These are phyloP conservation scores for Argyrosomus regius DNA, from an alignment of 2,797 vertebrate species.

Conservation along the genomic window DNA sequence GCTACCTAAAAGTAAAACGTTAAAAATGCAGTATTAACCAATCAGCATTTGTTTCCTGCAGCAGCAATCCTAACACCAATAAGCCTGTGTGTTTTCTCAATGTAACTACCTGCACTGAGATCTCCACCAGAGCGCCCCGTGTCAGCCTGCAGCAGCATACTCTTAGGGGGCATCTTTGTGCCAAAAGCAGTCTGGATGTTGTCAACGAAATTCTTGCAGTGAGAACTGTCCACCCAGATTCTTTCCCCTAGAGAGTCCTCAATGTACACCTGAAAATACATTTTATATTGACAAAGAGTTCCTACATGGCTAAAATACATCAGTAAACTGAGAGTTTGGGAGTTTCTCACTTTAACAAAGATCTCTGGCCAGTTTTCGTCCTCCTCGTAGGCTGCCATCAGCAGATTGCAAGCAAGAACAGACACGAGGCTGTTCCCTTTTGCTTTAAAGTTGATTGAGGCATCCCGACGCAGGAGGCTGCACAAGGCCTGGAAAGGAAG, in stretches of 20 bases:
- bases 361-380: constrained; percentile 99
- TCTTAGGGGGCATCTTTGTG: constrained; percentile 97
- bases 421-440: constrained; percentile 98
- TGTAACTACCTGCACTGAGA: constrained; percentile 92
- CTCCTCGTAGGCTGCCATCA: constrained; percentile 98
- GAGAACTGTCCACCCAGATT: constrained; percentile 98
- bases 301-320: not conserved
- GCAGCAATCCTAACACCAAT: not conserved
- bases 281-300: not conserved
- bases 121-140: constrained; percentile 90
- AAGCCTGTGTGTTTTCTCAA: not conserved
- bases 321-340: not conserved
- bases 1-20: constrained; percentile 85
- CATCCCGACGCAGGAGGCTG: constrained; percentile 94
- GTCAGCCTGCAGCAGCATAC: constrained; percentile 94
- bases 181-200: constrained; percentile 98
- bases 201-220: constrained; percentile 97
- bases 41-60: constrained; percentile 6
- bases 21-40: not conserved
- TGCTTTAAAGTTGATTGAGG: constrained; percentile 98
- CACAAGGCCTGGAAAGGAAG: constrained; percentile 89
- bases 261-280: constrained; percentile 92
- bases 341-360: constrained; percentile 92
- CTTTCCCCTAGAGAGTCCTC: constrained; percentile 97
- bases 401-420: constrained; percentile 94